Conservation (phyloP, 1,140 invertebrate genomes). For the Leptopilina boulardi region DNA sequence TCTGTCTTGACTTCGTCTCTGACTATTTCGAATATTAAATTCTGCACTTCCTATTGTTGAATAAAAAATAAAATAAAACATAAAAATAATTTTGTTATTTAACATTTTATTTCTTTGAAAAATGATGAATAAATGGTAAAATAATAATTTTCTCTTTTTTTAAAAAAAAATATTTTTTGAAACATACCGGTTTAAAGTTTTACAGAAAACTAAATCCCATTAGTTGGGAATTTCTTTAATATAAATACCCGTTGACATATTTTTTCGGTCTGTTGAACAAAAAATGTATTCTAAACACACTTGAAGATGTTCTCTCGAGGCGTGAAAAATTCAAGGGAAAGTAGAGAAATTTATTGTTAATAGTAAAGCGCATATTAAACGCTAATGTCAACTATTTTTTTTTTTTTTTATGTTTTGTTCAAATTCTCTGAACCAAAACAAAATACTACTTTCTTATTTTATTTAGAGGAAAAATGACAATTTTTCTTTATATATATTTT, state of each 20-base stretch:
- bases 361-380: background rate
- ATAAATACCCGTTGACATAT: background rate
- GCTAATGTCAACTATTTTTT: background rate
- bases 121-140: too few species aligned
- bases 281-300: background rate
- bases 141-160: too few species aligned
- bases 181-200: background rate
- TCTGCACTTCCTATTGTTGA: background rate
- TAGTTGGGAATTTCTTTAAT: slow-evolving; percentile 1
- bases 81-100: background rate
- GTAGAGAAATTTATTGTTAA: slow-evolving; percentile 12
- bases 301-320: background rate
- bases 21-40: background rate
- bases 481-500: background rate
- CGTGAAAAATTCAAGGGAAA: slow-evolving; percentile 13
- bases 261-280: background rate
- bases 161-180: background rate
- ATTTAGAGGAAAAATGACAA: background rate
- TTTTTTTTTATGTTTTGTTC: background rate
- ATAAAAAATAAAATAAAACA: background rate
- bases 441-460: background rate
- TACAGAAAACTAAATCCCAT: background rate
- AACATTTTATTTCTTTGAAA: slow-evolving; percentile 1
- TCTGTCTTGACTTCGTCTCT: slow-evolving; percentile 7
- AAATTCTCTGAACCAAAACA: background rate